phyloP scores from a whole-genome alignment of 2,888 invertebrate genomes.

The Mechanitis messenoides region DNA sequence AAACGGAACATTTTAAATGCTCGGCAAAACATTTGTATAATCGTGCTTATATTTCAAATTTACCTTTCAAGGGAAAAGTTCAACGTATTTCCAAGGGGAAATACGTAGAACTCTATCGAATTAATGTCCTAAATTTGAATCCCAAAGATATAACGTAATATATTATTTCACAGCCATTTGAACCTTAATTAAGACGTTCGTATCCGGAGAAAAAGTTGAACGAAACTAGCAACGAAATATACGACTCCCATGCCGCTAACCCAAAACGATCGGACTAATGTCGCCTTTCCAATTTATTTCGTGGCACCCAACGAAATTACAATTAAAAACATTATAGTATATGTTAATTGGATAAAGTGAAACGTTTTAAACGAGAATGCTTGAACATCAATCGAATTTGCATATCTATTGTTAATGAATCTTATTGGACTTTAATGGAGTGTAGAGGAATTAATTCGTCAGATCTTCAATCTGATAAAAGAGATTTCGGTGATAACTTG shows the following conservation, averaged over 20 bases:
- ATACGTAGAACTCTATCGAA: slow-evolving; percentile 27
- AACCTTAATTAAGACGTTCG: slow-evolving; percentile 65
- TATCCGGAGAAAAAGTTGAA: slow-evolving; percentile 51
- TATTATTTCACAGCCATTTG: slow-evolving; percentile 49
- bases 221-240: slow-evolving; percentile 53
- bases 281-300: slow-evolving; percentile 54
- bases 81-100: slow-evolving; percentile 12
- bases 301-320: slow-evolving; percentile 44
- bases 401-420: slow-evolving; percentile 65
- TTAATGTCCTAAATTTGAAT: slow-evolving; percentile 37
- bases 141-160: slow-evolving; percentile 45
- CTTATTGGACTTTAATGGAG: slow-evolving; percentile 65
- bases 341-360: slow-evolving; percentile 56
- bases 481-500: slow-evolving; percentile 54
- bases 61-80: no score
- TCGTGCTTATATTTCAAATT: background rate
- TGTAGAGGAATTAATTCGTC: slow-evolving; percentile 67
- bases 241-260: slow-evolving; percentile 45
- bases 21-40: background rate
- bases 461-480: slow-evolving; percentile 58
- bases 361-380: slow-evolving; percentile 55
- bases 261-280: slow-evolving; percentile 57
- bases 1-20: slow-evolving; percentile 16
- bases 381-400: slow-evolving; percentile 61
- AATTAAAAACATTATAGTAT: slow-evolving; percentile 46